Conservation (phyloP, 2,113 vertebrate genomes). For the Panurus biarmicus region DNA sequence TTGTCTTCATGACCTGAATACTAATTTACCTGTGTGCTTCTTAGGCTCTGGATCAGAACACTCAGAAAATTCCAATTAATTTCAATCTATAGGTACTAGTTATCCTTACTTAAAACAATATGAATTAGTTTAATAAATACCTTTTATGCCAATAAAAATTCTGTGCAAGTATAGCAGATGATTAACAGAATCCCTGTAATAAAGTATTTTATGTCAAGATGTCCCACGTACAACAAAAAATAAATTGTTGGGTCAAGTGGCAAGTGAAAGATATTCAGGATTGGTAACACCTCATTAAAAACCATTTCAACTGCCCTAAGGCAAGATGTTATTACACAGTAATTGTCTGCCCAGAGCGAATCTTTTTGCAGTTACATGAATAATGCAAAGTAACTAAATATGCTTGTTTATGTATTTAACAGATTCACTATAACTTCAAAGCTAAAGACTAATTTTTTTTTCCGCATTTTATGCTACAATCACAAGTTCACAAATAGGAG, state of each 20-base stretch:
- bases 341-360: slow-evolving; percentile 51
- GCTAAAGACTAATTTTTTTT: neutral
- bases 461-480: too few relatives aligned
- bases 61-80: neutral
- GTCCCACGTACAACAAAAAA: slow-evolving; percentile 2
- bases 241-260: slow-evolving; percentile 53
- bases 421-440: neutral
- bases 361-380: slow-evolving; percentile 54
- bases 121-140: neutral
- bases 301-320: slow-evolving; percentile 51
- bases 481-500: neutral
- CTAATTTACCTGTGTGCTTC: slow-evolving; percentile 9
- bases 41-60: neutral
- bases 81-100: neutral
- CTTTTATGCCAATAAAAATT: neutral
- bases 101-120: neutral
- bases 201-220: slow-evolving; percentile 27
- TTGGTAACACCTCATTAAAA: slow-evolving; percentile 63
- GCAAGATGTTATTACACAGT: slow-evolving; percentile 62
- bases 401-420: slow-evolving; percentile 42
- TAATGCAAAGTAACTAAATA: slow-evolving; percentile 55
- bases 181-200: neutral
- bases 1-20: slow-evolving; percentile 46
- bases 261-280: slow-evolving; percentile 56
- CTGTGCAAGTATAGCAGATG: neutral